Conservation (phyloP, 2,113 vertebrate species). For the Cromileptes altivelis region DNA sequence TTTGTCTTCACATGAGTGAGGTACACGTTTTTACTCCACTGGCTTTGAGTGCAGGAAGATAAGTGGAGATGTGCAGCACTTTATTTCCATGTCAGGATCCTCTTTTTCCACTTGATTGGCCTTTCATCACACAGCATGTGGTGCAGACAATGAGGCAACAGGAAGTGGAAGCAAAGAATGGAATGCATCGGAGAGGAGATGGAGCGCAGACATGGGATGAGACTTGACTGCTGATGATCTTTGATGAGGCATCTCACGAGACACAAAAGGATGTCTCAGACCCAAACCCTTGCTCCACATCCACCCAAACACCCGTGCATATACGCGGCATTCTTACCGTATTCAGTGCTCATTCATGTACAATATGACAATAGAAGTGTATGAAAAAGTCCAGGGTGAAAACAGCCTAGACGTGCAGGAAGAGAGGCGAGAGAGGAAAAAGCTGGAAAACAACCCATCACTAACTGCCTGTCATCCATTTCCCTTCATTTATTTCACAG, state of each 20-base stretch:
- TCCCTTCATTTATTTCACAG: slow-evolving; percentile 48
- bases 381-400: slow-evolving; percentile 1
- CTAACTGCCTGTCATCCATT: slow-evolving; percentile 4
- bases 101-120: slow-evolving; percentile 69
- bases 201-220: slow-evolving; percentile 6
- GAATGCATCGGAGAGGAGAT: slow-evolving; percentile 24
- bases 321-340: background rate
- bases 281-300: too few species aligned
- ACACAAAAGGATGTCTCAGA: slow-evolving; percentile 23
- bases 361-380: slow-evolving; percentile 26
- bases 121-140: slow-evolving; percentile 74
- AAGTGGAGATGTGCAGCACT: slow-evolving; percentile 63
- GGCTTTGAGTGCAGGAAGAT: slow-evolving; percentile 58
- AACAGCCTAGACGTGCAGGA: background rate
- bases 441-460: slow-evolving; percentile 3
- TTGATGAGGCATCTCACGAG: slow-evolving; percentile 28
- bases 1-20: slow-evolving; percentile 40
- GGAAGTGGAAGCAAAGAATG: slow-evolving; percentile 41
- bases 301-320: background rate
- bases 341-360: slow-evolving; percentile 50
- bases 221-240: slow-evolving; percentile 42
- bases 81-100: slow-evolving; percentile 67
- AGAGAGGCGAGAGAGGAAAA: background rate
- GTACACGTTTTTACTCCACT: slow-evolving; percentile 47
- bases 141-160: slow-evolving; percentile 56